Evolutionary conservation across 2,113 vertebrate genomes (phyloP).

Genomic region (Gnathonemus longibarbis): DNA sequence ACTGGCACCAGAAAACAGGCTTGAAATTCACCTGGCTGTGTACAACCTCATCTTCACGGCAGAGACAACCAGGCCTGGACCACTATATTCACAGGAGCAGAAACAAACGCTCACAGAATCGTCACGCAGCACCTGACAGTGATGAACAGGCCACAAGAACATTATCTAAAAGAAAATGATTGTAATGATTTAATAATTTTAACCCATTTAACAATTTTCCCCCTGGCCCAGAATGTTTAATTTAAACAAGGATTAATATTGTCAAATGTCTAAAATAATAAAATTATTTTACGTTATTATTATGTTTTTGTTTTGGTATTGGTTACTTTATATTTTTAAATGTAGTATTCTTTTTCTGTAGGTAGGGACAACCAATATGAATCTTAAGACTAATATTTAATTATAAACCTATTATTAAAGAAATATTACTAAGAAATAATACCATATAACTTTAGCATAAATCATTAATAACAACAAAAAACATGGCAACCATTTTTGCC

Average conservation of each 20-base stretch:
- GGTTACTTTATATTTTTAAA: not conserved
- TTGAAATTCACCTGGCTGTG: slow-evolving; percentile 15
- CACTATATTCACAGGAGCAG: not conserved
- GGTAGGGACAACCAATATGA: not conserved
- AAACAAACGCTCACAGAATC: not conserved
- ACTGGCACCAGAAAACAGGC: slow-evolving; percentile 22
- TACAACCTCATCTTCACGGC: not conserved
- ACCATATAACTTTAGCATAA: not conserved
- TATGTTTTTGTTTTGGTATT: not conserved
- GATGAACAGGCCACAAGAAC: not conserved
- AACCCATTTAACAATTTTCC: not conserved
- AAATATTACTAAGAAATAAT: not conserved
- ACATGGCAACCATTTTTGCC: not conserved
- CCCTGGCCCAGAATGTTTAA: not conserved
- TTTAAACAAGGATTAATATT: not conserved
- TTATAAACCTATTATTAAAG: not conserved
- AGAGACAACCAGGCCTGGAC: not conserved
- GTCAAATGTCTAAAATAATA: not conserved
- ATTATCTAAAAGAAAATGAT: not conserved
- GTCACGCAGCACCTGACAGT: not conserved
- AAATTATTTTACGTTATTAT: not conserved
- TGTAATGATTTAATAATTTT: not conserved
- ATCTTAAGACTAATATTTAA: not conserved
- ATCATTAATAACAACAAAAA: not conserved
- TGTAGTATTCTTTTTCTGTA: not conserved